phyloP scores from a whole-genome alignment of 2,888 invertebrate genomes.

The Caenorhabditis sp. region DNA sequence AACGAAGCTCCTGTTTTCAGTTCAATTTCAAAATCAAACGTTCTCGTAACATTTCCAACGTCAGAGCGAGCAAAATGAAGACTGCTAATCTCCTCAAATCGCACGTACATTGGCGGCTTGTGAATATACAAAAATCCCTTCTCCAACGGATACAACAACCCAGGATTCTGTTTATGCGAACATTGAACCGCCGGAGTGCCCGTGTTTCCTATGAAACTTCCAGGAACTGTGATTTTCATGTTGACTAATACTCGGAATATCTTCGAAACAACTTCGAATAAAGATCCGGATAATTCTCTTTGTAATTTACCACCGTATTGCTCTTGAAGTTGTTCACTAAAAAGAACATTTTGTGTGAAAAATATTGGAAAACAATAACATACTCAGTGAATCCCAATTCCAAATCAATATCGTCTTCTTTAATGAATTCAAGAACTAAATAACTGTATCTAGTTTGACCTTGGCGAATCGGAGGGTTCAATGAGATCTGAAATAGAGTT shows the following conservation, averaged over 20 bases:
- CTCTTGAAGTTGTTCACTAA: constrained; percentile 85
- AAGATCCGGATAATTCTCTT: constrained; percentile 88
- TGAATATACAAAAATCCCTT: constrained; percentile 95
- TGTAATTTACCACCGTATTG: constrained; percentile 91
- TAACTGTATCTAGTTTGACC: constrained; percentile 98
- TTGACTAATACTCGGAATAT: constrained; percentile 95
- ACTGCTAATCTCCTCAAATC: constrained; percentile 83
- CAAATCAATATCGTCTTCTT: constrained; percentile 89
- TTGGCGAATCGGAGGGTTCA: constrained; percentile 98
- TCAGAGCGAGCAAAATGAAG: constrained; percentile 74
- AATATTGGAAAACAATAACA: constrained; percentile 69
- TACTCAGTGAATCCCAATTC: constrained; percentile 91
- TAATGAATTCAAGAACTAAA: constrained; percentile 89
- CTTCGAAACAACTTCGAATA: constrained; percentile 92
- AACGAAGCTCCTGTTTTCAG: constrained; percentile 86
- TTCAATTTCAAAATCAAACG: constrained; percentile 78
- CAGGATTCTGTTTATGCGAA: constrained; percentile 96
- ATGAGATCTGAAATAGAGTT: constrained; percentile 77
- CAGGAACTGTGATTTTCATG: constrained; percentile 91
- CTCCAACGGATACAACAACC: constrained; percentile 94
- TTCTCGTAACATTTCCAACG: constrained; percentile 69
- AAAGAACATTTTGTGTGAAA: constrained; percentile 16
- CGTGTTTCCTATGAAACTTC: constrained; percentile 81
- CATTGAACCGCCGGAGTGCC: constrained; percentile 89
- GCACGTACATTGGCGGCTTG: constrained; percentile 95